Evolutionary conservation across 2,888 invertebrate genomes (phyloP), one percentile per base, ranked within the genome.

Genomic region (Gastracanthus pulcherrimus): DNA sequence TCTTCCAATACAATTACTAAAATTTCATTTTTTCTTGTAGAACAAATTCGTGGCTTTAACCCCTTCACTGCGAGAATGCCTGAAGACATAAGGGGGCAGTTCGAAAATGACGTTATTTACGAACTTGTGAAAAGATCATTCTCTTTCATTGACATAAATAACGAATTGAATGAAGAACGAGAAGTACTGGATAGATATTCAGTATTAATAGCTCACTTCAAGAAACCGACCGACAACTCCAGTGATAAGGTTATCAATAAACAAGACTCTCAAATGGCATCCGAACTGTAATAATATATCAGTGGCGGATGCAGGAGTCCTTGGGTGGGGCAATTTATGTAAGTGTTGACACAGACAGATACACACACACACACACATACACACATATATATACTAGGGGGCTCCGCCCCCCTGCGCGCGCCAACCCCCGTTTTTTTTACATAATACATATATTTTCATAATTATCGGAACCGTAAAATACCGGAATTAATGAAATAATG

Each of bases 61-160:
- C 96, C 96, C 0, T 96, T 96, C 87, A 88, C 94, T 77, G 92
- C 93, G 6, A 92, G 94, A 64, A 94, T 96, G 69, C 94, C 96
- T 0, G 88, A 91, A 0, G 89, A 93, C 0, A 87, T 94, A 26
- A 93, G 93, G 55, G 93, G 94, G 3, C 93, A 94, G 6, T 96
- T 94, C 88, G 91, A 94, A n/a, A 92, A 93, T 26, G 95, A 95
- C 85, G 93, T 94, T 78, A 87, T 94, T 6, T 90, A 91, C 1
- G 93, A 93, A 84, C 90, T 93, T 11, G 88, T 92, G 1, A 92
- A 92, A 66, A 89, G 92, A 88, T 93, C 92, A 82, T 92, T 92
- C 76, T 86, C 91, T 0, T 88, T 90, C 23, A 89, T 92, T 78
- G 90, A 89, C 76, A 92, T 92, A 71, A 92, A 92, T 83, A 91